Conservation (phyloP, 1,140 invertebrate genomes). For the Nylanderia fulva region DNA sequence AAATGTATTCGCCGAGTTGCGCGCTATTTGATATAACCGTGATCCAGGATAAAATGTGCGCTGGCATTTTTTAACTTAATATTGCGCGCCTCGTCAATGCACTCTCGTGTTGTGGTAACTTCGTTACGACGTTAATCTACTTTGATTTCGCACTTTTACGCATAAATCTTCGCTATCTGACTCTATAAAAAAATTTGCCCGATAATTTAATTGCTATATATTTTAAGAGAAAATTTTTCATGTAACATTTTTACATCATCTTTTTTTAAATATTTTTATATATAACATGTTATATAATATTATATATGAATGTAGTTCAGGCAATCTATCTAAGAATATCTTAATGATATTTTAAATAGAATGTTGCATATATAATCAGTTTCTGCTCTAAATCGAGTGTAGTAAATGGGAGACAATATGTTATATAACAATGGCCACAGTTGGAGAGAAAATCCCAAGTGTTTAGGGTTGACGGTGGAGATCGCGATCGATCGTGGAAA, state of each 20-base stretch:
- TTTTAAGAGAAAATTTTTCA: background rate
- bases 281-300: no score
- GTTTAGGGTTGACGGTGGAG: conserved; percentile 4
- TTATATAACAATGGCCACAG: background rate
- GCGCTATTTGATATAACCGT: background rate
- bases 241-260: no score
- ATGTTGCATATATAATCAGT: background rate
- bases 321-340: background rate
- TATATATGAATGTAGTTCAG: background rate
- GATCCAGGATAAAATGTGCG: conserved; percentile 19
- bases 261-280: no score
- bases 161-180: conserved; percentile 9
- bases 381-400: background rate
- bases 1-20: conserved; percentile 2
- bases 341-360: background rate
- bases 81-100: conserved; percentile 25
- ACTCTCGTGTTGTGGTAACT: conserved; percentile 46
- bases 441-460: conserved; percentile 1
- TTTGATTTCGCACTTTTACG: conserved; percentile 31
- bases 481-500: conserved; percentile 49
- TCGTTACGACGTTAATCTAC: conserved; percentile 23
- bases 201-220: background rate
- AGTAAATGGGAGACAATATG: background rate
- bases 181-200: background rate
- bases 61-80: conserved; percentile 50